Evolutionary conservation across 2,113 vertebrate species (phyloP).

Genomic region (Semnornis frantzii): DNA sequence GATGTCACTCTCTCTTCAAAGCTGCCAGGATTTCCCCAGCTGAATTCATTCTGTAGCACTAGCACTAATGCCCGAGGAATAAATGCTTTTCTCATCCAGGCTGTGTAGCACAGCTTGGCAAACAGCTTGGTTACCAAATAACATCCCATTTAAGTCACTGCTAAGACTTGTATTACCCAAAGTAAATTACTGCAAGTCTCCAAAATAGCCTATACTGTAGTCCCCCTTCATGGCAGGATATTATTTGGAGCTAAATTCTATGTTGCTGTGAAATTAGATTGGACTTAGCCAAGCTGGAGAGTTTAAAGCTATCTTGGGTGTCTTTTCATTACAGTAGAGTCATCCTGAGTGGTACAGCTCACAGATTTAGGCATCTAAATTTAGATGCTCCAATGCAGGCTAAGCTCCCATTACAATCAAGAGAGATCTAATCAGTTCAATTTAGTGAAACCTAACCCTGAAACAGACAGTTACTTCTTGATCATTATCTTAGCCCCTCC

Average conservation of each 20-base stretch:
- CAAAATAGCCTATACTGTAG: background rate
- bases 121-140: background rate
- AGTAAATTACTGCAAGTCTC: constrained; percentile 3
- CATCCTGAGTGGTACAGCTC: background rate
- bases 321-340: background rate
- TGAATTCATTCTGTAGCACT: background rate
- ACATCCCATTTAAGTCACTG: background rate
- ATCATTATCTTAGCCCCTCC: background rate
- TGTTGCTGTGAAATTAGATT: constrained; percentile 20
- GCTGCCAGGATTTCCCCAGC: background rate
- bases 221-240: background rate
- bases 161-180: background rate
- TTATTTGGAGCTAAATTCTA: background rate
- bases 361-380: constrained; percentile 26
- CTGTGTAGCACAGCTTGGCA: background rate
- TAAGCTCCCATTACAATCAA: background rate
- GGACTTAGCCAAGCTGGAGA: background rate
- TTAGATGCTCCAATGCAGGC: background rate
- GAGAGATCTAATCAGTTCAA: background rate
- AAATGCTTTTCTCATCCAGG: background rate
- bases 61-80: background rate
- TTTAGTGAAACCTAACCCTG: background rate
- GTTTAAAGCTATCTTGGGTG: constrained; percentile 2
- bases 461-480: background rate
- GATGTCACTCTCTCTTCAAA: background rate